Conservation (phyloP, 2,113 vertebrate genomes). For the Bos taurus region ARS-UCD2.0 NC_037339.1:1901501-1902000, state of each 20-base stretch:
- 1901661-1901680: background rate
- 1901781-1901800: conserved; percentile 55
- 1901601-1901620: background rate
- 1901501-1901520: background rate
- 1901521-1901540: background rate
- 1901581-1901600: background rate
- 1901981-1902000: conserved; percentile 60
- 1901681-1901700: background rate
- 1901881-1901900: conserved; percentile 61
- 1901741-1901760: background rate
- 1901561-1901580: background rate
- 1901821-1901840: conserved; percentile 40
- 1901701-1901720: background rate
- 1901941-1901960: conserved; percentile 59
- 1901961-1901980: conserved; percentile 66
- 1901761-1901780: background rate
- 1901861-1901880: conserved; percentile 41
- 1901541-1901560: conserved; percentile 19
- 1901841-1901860: conserved; percentile 2
- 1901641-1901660: background rate
- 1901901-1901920: conserved; percentile 39
- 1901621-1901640: background rate
- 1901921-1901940: conserved; percentile 57
- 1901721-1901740: background rate
- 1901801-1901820: conserved; percentile 34